Base-by-base conservation (phyloP, 2,113 vertebrate genomes). In the Vombatus ursinus region DNA sequence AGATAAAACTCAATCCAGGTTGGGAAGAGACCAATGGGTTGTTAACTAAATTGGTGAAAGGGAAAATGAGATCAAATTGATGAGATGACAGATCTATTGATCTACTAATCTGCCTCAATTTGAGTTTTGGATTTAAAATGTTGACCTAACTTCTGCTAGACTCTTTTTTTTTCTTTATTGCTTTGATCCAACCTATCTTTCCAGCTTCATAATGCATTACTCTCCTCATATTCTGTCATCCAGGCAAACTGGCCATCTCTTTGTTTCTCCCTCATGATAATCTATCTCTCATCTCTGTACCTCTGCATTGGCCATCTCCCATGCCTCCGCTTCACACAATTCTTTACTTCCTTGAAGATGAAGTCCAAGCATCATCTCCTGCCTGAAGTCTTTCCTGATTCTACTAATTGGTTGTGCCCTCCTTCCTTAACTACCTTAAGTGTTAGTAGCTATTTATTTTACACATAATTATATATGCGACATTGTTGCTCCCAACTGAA, bases 41-140 rank as follows among this genome's bases (percentile, higher is more conserved):
- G 14, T 44, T 19, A 44, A 7, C 68, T 84, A 44, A 84, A 84
- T 84, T 44, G 6, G n/a, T 84, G 7, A n/a, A 84, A 84, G 68
- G 68, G n/a, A 84, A 84, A 44, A 23, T 84, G 68, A 84, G 37
- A n/a, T n/a, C 68, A n/a, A 77, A n/a, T 77, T 44, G 68, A 84
- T 22, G n/a, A 84, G n/a, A 44, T 44, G 68, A 84, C 16, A 84
- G 57, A 68, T 23, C 2, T 77, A n/a, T 77, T 22, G n/a, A 84
- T 84, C 68, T 84, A 84, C 16, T 61, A 9, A 61, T 61, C 26
- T 61, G 2, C 14, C 19, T 84, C 1, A 2, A 44, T 84, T 84
- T 84, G 68, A 22, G 31, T 91, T 47, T 91, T 94, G 48, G 25
- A 94, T 96, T 93, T 96, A 90, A 95, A 91, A 92, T 77, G 1